Conservation (phyloP, 2,888 invertebrate genomes). For the Mythimna lalbum region DNA sequence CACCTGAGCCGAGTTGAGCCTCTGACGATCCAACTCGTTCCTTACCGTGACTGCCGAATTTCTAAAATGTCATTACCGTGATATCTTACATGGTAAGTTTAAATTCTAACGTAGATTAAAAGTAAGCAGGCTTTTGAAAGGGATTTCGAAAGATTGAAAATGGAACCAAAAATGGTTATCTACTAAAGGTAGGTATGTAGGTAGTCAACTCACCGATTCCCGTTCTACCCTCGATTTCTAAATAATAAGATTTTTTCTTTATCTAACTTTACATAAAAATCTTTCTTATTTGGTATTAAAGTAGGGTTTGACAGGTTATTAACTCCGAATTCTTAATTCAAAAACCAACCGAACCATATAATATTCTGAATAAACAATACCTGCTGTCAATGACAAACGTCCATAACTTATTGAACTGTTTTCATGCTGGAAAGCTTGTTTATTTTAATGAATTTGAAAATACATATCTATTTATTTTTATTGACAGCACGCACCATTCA, state of each 20-base stretch:
- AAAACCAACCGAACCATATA: background rate
- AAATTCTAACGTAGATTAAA: slow-evolving; percentile 19
- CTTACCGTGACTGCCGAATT: slow-evolving; percentile 54
- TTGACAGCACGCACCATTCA: slow-evolving; percentile 18
- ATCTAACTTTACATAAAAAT: too few relatives aligned
- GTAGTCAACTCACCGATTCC: too few relatives aligned
- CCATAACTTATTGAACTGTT: background rate
- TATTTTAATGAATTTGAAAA: slow-evolving; percentile 25
- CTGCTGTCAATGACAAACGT: slow-evolving; percentile 2
- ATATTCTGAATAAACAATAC: background rate
- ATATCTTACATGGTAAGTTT: slow-evolving; percentile 30
- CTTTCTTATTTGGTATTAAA: too few relatives aligned
- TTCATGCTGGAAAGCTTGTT: slow-evolving; percentile 20
- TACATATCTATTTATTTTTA: slow-evolving; percentile 35
- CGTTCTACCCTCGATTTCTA: too few relatives aligned
- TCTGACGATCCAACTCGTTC: slow-evolving; percentile 60
- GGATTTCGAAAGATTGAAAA: background rate
- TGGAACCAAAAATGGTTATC: background rate
- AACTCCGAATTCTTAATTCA: background rate
- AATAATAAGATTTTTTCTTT: too few relatives aligned
- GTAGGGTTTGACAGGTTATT: too few relatives aligned
- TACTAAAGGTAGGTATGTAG: background rate
- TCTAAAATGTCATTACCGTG: slow-evolving; percentile 49
- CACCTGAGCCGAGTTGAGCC: slow-evolving; percentile 67
- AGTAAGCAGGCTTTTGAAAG: slow-evolving; percentile 12